These are phyloP conservation scores for Troides helena DNA, from an alignment of 2,888 invertebrate genomes.

Conservation along the genomic window DNA sequence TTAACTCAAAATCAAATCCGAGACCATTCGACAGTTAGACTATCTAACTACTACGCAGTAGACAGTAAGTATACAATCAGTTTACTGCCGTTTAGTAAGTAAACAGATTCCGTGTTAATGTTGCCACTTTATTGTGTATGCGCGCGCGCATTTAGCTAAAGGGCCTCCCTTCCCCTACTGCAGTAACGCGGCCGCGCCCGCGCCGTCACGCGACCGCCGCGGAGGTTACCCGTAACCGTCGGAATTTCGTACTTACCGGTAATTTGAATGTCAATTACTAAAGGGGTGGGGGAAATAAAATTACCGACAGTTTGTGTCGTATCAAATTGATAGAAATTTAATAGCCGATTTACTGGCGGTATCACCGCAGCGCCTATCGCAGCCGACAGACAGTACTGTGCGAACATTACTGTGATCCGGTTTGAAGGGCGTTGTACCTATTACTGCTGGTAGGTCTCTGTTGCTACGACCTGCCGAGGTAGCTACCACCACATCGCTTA, in stretches of 20 bases:
- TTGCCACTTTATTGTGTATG: slow-evolving; percentile 31
- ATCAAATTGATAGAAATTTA: too few species aligned
- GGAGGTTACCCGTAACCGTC: slow-evolving; percentile 42
- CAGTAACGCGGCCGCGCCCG: slow-evolving; percentile 14
- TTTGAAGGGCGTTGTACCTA: too few species aligned
- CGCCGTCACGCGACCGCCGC: slow-evolving; percentile 46
- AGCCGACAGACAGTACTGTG: too few species aligned
- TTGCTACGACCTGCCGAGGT: too few species aligned
- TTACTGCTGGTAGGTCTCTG: too few species aligned
- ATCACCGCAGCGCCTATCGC: too few species aligned
- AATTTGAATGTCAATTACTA: slow-evolving; percentile 36
- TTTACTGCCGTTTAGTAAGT: slow-evolving; percentile 8
- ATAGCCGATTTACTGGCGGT: too few species aligned
- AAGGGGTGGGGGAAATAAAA: slow-evolving; percentile 33
- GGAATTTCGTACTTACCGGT: slow-evolving; percentile 47
- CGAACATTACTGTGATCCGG: too few species aligned
- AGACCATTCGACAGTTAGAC: not conserved
- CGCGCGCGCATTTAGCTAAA: slow-evolving; percentile 37
- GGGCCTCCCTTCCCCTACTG: slow-evolving; percentile 28
- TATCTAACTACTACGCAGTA: too few species aligned
- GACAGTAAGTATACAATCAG: too few species aligned
- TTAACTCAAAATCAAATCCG: not conserved
- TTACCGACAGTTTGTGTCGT: too few species aligned
- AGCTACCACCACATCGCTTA: too few species aligned
- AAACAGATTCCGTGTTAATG: slow-evolving; percentile 20